Conservation (phyloP, 2,113 vertebrate species). For the Aspiorhynchus laticeps region DNA sequence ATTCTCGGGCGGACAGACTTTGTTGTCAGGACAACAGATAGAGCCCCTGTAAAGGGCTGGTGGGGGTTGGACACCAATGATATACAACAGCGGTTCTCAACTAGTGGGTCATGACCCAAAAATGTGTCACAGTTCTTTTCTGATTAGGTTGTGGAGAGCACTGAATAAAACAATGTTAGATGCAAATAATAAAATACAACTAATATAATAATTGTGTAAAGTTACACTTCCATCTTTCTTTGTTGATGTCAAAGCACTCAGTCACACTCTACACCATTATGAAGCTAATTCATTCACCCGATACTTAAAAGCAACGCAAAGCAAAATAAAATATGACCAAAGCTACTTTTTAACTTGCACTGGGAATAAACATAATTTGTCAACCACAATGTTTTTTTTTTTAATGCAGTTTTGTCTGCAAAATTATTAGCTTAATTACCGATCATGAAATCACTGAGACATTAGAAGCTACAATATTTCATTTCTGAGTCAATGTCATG, state of each 20-base stretch:
- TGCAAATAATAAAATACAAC: neutral
- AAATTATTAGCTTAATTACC: too few species aligned
- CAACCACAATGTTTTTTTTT: too few species aligned
- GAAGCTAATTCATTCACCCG: neutral
- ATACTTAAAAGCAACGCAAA: neutral
- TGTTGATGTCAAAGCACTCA: neutral
- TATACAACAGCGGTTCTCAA: neutral
- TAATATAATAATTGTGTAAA: neutral
- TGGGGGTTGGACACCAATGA: constrained; percentile 35
- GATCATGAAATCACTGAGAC: too few species aligned
- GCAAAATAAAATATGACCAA: too few species aligned
- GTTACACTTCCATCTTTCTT: neutral
- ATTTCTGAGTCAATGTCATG: neutral
- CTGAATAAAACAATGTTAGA: neutral
- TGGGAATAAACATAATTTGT: too few species aligned
- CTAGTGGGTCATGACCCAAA: neutral
- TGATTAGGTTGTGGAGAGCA: neutral
- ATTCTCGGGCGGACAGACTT: constrained; percentile 59
- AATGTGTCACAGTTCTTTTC: neutral
- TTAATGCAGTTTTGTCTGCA: neutral
- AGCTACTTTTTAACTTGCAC: too few species aligned
- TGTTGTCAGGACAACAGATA: constrained; percentile 67
- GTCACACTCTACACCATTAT: neutral
- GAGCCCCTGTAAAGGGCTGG: constrained; percentile 22
- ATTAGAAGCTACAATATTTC: neutral